Conservation (phyloP, 2,888 invertebrate species). For the Itoplectis maculator region DNA sequence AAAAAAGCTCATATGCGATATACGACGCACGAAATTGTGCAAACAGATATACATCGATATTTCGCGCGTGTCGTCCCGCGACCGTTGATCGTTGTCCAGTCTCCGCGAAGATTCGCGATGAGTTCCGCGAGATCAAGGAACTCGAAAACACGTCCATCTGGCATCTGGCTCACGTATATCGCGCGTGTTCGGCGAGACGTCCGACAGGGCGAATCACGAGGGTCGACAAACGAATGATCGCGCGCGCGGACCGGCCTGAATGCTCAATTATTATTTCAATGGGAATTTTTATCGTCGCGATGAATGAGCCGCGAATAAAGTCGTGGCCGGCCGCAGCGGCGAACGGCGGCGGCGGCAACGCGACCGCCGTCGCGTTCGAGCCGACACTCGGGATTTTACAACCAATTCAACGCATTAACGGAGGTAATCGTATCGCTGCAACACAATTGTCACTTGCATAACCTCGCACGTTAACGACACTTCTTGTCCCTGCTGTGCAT, state of each 20-base stretch:
- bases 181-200: too few species aligned
- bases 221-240: conserved; percentile 38
- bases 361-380: neutral
- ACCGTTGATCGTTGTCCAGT: too few species aligned
- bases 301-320: conserved; percentile 56
- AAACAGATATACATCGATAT: too few species aligned
- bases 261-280: conserved; percentile 69
- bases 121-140: too few species aligned
- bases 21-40: too few species aligned
- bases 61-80: too few species aligned
- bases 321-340: conserved; percentile 32
- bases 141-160: too few species aligned
- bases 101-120: too few species aligned
- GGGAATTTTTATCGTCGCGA: conserved; percentile 59
- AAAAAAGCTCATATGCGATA: too few species aligned
- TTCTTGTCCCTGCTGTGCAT: neutral
- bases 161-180: conserved; percentile 27
- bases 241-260: conserved; percentile 48
- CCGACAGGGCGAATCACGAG: neutral
- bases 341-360: neutral
- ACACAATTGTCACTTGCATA: conserved; percentile 26
- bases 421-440: conserved; percentile 35
- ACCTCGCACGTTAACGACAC: conserved; percentile 26
- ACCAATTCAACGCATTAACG: conserved; percentile 33
- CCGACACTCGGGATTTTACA: conserved; percentile 34